These are phyloP conservation scores for Glandiceps talaboti DNA, from an alignment of 53 echinoderm and acorn worm genomes.

Conservation along the genomic window DNA sequence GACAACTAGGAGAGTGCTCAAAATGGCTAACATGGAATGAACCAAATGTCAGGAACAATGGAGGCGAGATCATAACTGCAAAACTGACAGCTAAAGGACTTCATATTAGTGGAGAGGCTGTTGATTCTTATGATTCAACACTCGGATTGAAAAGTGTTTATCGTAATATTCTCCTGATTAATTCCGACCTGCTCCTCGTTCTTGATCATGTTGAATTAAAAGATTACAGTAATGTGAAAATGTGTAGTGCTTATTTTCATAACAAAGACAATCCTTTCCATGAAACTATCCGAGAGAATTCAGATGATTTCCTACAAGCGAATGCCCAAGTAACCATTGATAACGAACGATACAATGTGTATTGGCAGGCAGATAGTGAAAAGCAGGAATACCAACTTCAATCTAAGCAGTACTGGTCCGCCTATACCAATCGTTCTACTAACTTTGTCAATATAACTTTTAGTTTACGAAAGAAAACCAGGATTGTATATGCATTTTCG, in stretches of 20 bases:
- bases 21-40: constrained; percentile 78
- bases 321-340: constrained; percentile 55
- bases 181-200: constrained; percentile 51
- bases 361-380: constrained; percentile 65
- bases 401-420: constrained; percentile 48
- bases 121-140: constrained; percentile 41
- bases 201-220: constrained; percentile 71
- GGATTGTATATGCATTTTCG: constrained; percentile 58
- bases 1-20: constrained; percentile 89
- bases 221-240: constrained; percentile 41
- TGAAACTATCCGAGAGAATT: constrained; percentile 21
- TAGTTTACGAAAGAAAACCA: constrained; percentile 31
- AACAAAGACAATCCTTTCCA: constrained; percentile 57
- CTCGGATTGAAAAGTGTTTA: constrained; percentile 75
- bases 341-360: constrained; percentile 47
- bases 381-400: constrained; percentile 43
- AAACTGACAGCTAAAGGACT: constrained; percentile 34
- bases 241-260: constrained; percentile 72
- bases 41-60: constrained; percentile 24
- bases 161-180: constrained; percentile 52
- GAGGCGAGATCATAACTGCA: constrained; percentile 60
- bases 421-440: constrained; percentile 52
- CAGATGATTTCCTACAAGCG: constrained; percentile 7
- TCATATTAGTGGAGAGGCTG: constrained; percentile 61
- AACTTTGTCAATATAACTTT: constrained; percentile 85